Percentiles rank a stretch among this genome's conserved stretches.
phyloP scores from a whole-genome alignment of 2,888 invertebrate genomes.

The Stomorhina lunata region DNA sequence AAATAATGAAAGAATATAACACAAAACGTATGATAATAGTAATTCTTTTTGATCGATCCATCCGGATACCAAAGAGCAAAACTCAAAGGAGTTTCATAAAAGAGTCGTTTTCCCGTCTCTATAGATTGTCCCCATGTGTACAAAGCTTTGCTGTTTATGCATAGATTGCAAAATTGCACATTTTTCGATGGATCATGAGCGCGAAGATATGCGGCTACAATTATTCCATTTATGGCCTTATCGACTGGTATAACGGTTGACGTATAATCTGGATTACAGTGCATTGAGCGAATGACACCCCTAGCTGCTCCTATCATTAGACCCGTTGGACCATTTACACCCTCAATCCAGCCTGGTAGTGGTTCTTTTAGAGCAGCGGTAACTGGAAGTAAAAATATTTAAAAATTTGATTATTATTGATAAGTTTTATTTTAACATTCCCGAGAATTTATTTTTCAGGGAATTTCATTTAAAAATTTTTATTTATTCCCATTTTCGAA shows the following conservation, averaged over 20 bases:
- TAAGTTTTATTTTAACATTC: neutral
- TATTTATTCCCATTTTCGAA: too few species aligned
- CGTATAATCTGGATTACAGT: conserved; percentile 82
- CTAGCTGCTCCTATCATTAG: conserved; percentile 89
- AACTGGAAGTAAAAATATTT: conserved; percentile 81
- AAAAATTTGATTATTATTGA: neutral
- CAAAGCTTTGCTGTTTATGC: conserved; percentile 88
- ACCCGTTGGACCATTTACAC: conserved; percentile 94
- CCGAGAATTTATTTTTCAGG: neutral
- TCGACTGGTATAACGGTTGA: conserved; percentile 91
- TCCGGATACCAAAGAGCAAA: conserved; percentile 90
- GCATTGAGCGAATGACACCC: conserved; percentile 91
- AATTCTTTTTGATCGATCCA: conserved; percentile 86
- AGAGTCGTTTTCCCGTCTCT: conserved; percentile 83
- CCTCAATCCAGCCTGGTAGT: conserved; percentile 93
- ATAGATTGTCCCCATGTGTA: conserved; percentile 92
- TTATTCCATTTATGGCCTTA: conserved; percentile 87
- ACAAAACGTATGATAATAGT: conserved; percentile 84
- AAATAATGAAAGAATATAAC: conserved; percentile 87
- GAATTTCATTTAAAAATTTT: too few species aligned
- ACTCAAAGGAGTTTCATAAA: conserved; percentile 87
- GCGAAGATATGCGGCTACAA: conserved; percentile 86
- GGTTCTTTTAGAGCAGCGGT: conserved; percentile 89
- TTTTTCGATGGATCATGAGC: conserved; percentile 76
- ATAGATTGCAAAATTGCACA: conserved; percentile 83